Conservation (phyloP, 2,888 invertebrate species). For the Iselma pallidipennis region DNA sequence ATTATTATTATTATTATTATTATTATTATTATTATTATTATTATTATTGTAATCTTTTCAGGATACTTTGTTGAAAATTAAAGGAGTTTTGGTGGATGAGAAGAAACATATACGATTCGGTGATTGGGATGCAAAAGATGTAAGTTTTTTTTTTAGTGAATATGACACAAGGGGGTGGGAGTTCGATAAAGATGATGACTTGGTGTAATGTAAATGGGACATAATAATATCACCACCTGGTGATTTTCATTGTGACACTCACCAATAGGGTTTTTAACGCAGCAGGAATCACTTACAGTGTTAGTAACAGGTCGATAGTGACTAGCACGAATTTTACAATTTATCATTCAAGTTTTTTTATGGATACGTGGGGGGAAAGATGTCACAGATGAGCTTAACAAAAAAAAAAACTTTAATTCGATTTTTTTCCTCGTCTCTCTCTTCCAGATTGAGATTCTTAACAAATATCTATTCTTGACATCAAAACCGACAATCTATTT, state of each 20-base stretch:
- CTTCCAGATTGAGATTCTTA: conserved; percentile 90
- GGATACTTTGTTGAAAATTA: conserved; percentile 87
- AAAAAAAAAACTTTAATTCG: too few species aligned
- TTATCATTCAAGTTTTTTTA: conserved; percentile 31
- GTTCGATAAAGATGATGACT: conserved; percentile 14
- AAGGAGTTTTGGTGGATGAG: conserved; percentile 80
- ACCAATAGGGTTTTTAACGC: conserved; percentile 24
- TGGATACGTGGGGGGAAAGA: not conserved
- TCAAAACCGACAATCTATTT: conserved; percentile 97
- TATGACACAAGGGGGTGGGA: not conserved
- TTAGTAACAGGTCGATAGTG: conserved; percentile 38
- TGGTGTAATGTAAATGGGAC: conserved; percentile 21
- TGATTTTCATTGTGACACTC: conserved; percentile 45
- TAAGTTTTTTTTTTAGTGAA: conserved; percentile 57
- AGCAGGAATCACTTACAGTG: conserved; percentile 36
- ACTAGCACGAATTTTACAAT: conserved; percentile 33
- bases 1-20: too few species aligned
- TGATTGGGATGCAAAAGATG: conserved; percentile 92
- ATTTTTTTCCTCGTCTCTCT: conserved; percentile 8
- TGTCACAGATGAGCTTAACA: not conserved
- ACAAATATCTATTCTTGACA: conserved; percentile 95
- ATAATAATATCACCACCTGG: conserved; percentile 46
- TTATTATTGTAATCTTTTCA: conserved; percentile 59
- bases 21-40: too few species aligned
- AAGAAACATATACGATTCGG: conserved; percentile 92